Percentiles rank a stretch among this genome's conserved stretches.
Evolutionary conservation across 2,113 vertebrate species (phyloP).

Genomic region (Psilopogon haemacephalus): DNA sequence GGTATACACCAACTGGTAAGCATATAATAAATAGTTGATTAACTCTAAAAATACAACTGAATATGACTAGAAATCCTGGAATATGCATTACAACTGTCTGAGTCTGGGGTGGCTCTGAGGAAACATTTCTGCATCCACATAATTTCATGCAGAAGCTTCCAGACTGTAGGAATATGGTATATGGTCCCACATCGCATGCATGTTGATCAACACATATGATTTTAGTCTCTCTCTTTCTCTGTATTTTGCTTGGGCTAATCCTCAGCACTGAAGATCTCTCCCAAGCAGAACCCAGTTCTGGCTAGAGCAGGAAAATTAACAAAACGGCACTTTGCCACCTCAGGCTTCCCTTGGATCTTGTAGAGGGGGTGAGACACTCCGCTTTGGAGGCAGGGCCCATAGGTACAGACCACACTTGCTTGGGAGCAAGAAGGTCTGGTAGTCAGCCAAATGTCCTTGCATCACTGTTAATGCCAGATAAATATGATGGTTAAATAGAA

Average conservation of each 20-base stretch:
- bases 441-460: background rate
- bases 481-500: background rate
- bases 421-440: background rate
- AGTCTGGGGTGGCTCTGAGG: background rate
- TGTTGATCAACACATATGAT: background rate
- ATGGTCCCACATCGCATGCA: background rate
- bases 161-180: background rate
- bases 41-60: background rate
- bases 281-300: background rate
- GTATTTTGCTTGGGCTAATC: background rate
- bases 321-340: background rate
- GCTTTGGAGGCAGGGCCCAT: background rate
- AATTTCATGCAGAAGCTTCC: background rate
- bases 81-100: background rate
- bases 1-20: background rate
- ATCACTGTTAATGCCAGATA: background rate
- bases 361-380: fast-evolving
- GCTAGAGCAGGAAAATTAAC: background rate
- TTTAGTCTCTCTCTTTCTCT: background rate
- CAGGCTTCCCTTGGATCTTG: background rate
- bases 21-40: background rate
- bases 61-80: background rate
- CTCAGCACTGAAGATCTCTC: background rate
- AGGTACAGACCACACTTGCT: background rate
- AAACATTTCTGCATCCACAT: background rate